Base-by-base conservation (phyloP, 2,888 invertebrate species). In the Scaptomyza cyrtandrae region DNA sequence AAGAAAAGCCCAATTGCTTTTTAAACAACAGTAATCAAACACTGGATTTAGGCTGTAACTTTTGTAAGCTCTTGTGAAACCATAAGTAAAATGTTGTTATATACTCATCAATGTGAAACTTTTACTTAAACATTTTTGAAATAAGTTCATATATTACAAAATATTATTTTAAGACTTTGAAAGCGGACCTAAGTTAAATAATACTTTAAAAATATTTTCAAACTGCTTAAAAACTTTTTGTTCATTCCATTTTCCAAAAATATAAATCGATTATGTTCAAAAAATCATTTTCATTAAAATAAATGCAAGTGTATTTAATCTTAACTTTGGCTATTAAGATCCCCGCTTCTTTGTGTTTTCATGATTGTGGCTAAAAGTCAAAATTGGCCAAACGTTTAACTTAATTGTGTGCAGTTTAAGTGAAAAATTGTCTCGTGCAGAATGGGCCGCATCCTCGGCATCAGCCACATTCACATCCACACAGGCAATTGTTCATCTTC, bases 321-420 rank as follows among this genome's bases (percentile, higher is more conserved):
- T 29, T 49, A 50, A 5, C 11, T n/a, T 33, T 33, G 13, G 9
- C 0, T 13, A 16, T 6, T 10, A 14, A 11, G 6, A 5, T 16
- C 11, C 19, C 13, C 11, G 37, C 27, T 29, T 29, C 10, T 6
- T 6, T 29, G 29, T 13, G 48, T 57, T 56, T 44, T 16, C 9
- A 35, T 24, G 31, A 19, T 54, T 49, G 27, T 9, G 10, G n/a
- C 13, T 19, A 10, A 70, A 13, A 14, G 10, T 16, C 13, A 13
- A 50, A 55, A 53, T 55, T 67, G 57, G 60, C 54, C 10, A 49
- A 72, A 29, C 48, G 73, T 56, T 82, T 73, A 72, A 68, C 52
- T 70, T 56, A 85, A 82, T 85, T 69, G 73, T 66, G 63, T 39
- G 66, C 66, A 62, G 63, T 74, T 72, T 62, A 60, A 79, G 62